A percentile compares a stretch with the other conserved stretches of the same genome.
Conservation (phyloP, 2,888 invertebrate species). For the Parnassius glacialis region DNA sequence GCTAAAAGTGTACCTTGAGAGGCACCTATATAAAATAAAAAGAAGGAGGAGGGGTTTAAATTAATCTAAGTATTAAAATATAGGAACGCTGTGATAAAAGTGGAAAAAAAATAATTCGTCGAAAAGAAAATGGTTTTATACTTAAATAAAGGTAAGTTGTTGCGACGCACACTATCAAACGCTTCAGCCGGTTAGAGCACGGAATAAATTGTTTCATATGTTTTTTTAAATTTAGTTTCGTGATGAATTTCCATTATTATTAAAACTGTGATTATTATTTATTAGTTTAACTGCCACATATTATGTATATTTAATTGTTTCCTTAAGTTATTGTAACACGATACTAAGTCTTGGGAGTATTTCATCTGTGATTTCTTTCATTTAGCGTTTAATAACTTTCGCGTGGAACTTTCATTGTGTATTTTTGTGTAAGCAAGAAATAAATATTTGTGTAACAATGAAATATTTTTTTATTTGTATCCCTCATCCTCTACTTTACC, state of each 20-base stretch:
- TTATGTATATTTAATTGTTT: slow-evolving; percentile 39
- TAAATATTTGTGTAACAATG: slow-evolving; percentile 72
- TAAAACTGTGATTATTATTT: slow-evolving; percentile 66
- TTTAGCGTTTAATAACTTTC: slow-evolving; percentile 58
- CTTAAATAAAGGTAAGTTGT: slow-evolving; percentile 37
- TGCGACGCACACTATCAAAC: slow-evolving; percentile 47
- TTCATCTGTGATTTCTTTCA: slow-evolving; percentile 73
- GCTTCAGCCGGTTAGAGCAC: slow-evolving; percentile 49
- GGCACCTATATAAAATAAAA: slow-evolving; percentile 41
- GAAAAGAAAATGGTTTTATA: slow-evolving; percentile 38
- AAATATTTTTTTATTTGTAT: slow-evolving; percentile 30
- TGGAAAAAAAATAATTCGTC: slow-evolving; percentile 40
- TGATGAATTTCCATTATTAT: slow-evolving; percentile 62
- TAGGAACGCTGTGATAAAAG: slow-evolving; percentile 68
- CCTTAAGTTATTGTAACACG: slow-evolving; percentile 33
- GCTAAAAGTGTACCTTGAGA: slow-evolving; percentile 65
- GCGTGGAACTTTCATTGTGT: slow-evolving; percentile 65
- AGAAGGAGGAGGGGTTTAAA: slow-evolving; percentile 35
- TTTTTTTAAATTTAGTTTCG: slow-evolving; percentile 43
- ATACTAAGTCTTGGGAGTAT: slow-evolving; percentile 53
- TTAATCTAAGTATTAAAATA: slow-evolving; percentile 44
- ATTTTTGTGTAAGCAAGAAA: slow-evolving; percentile 66
- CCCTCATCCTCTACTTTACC: not conserved
- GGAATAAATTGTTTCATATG: slow-evolving; percentile 36
- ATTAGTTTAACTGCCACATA: slow-evolving; percentile 48